Evolutionary conservation across 2,888 invertebrate genomes (phyloP).

Genomic region (Drosophila gaucha): DNA sequence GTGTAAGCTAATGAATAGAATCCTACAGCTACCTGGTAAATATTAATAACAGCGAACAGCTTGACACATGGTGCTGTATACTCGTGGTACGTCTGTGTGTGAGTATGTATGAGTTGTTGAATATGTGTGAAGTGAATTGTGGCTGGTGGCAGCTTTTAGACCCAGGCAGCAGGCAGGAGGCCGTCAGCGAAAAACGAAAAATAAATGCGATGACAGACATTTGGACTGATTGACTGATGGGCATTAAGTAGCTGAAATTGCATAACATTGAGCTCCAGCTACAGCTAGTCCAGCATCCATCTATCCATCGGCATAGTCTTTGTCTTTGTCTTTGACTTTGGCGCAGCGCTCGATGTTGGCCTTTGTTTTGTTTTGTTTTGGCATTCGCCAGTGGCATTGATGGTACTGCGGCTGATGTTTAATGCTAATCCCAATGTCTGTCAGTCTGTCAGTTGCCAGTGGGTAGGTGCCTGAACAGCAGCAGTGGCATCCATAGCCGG

Average conservation of each 20-base stretch:
- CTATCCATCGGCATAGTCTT: conserved; percentile 29
- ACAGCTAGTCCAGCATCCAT: conserved; percentile 4
- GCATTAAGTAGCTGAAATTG: conserved; percentile 77
- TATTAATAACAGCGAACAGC: conserved; percentile 7
- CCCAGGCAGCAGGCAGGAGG: conserved; percentile 2
- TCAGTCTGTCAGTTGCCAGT: conserved; percentile 52
- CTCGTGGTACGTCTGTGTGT: not conserved
- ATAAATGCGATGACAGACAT: conserved; percentile 75
- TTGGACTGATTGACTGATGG: conserved; percentile 77
- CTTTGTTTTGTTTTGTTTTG: conserved; percentile 40
- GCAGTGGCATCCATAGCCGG: conserved; percentile 7
- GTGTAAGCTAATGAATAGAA: not conserved
- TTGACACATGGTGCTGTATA: conserved; percentile 3
- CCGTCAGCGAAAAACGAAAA: conserved; percentile 31
- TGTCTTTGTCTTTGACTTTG: conserved; percentile 22
- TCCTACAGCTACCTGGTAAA: not conserved
- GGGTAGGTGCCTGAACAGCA: conserved; percentile 32
- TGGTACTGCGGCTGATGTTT: conserved; percentile 56
- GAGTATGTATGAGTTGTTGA: not conserved
- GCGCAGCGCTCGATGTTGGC: conserved; percentile 18
- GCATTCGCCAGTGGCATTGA: conserved; percentile 49
- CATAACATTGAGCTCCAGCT: conserved; percentile 55
- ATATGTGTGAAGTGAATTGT: conserved; percentile 6
- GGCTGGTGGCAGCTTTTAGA: conserved; percentile 1
- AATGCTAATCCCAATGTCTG: conserved; percentile 78